Conservation (phyloP, 1,140 invertebrate species). For the Halesus radiatus region DNA sequence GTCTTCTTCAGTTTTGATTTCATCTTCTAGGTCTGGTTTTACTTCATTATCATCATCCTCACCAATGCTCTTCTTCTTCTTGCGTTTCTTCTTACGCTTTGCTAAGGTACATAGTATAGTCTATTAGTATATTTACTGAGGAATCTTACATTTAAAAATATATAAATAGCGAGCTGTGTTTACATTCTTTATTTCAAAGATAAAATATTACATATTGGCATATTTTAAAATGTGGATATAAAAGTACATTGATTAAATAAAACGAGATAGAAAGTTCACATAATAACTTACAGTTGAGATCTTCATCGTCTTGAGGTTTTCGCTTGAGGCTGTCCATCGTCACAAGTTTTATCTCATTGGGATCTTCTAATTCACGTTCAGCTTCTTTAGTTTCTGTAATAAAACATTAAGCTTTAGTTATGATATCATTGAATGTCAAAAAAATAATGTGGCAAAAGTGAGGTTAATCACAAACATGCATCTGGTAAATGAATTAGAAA, state of each 20-base stretch:
- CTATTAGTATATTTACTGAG: too few species aligned
- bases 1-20: constrained; percentile 53
- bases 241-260: background rate
- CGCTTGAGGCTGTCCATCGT: constrained; percentile 50
- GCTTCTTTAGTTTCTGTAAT: constrained; percentile 35
- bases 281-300: constrained; percentile 48
- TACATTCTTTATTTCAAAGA: constrained; percentile 13
- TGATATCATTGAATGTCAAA: constrained; percentile 8
- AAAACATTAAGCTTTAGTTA: constrained; percentile 8
- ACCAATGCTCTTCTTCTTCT: constrained; percentile 53
- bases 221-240: background rate
- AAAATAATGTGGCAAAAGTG: constrained; percentile 46
- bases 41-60: constrained; percentile 53
- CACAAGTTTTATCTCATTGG: constrained; percentile 57
- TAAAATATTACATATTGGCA: too few species aligned
- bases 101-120: too few species aligned
- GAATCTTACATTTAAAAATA: background rate
- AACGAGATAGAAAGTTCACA: background rate
- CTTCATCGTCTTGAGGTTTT: constrained; percentile 51
- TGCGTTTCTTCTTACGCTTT: constrained; percentile 53
- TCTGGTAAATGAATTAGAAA: constrained; percentile 46
- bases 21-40: constrained; percentile 58
- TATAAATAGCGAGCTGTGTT: background rate
- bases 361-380: constrained; percentile 57
- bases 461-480: constrained; percentile 47